Percentiles rank a stretch among this genome's conserved stretches.
Evolutionary conservation across 1,140 invertebrate genomes (phyloP).

Genomic region (Bombus consobrinus): DNA sequence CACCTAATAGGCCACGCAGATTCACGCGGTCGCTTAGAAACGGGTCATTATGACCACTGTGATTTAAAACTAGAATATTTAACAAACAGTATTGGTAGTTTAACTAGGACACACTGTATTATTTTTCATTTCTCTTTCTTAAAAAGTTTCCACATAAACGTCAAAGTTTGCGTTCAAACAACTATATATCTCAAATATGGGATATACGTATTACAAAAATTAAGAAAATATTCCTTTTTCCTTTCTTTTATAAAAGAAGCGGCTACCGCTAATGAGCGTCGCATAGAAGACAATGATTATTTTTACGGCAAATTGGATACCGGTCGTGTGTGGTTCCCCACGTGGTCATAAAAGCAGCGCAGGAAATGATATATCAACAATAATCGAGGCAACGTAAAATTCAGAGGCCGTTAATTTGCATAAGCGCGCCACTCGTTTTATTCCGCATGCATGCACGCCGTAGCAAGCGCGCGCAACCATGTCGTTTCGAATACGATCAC

Average conservation of each 20-base stretch:
- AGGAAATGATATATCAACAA: conserved; percentile 18
- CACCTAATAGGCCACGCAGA: too few relatives aligned
- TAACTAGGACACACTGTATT: too few relatives aligned
- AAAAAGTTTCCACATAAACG: too few relatives aligned
- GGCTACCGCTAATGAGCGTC: not conserved
- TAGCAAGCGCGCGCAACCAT: not conserved
- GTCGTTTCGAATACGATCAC: not conserved
- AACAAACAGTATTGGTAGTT: too few relatives aligned
- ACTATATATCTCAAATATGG: too few relatives aligned
- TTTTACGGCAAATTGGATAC: conserved; percentile 13
- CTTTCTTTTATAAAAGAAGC: not conserved
- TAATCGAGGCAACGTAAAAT: conserved; percentile 23
- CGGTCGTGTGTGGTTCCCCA: not conserved
- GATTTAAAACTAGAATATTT: too few relatives aligned
- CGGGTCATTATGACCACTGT: too few relatives aligned
- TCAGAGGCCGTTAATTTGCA: conserved; percentile 40
- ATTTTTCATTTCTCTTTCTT: too few relatives aligned
- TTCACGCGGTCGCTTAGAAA: too few relatives aligned
- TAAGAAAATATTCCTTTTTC: not conserved
- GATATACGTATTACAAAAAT: not conserved
- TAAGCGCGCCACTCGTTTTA: conserved; percentile 38
- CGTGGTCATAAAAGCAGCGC: conserved; percentile 11
- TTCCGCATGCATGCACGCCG: not conserved
- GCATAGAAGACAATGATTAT: not conserved
- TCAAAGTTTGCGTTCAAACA: too few relatives aligned